Conservation (phyloP, 92 coral and sea anemone species). For the Zoanthus sansibaricus region DNA sequence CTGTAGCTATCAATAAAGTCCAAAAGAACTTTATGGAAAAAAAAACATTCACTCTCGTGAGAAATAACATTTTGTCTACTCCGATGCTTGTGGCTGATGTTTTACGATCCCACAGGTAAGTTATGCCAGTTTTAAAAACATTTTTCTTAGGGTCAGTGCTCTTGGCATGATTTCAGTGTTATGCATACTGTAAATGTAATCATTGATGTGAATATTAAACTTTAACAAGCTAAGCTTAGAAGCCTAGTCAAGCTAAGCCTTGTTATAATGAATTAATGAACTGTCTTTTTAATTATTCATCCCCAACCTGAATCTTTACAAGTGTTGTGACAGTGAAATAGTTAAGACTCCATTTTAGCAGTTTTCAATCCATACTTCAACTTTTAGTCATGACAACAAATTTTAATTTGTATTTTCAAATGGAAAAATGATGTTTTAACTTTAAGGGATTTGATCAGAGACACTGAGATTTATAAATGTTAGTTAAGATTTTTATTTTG, state of each 20-base stretch:
- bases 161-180: neutral
- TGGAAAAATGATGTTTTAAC: constrained; percentile 12
- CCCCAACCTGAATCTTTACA: neutral
- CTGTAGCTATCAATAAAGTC: too few relatives aligned
- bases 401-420: neutral
- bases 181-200: neutral
- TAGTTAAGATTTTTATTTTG: neutral
- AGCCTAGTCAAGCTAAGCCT: neutral
- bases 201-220: neutral
- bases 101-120: constrained; percentile 62
- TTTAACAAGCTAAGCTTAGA: constrained; percentile 5
- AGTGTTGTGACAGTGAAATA: neutral
- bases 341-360: neutral
- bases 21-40: too few relatives aligned
- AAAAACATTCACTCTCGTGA: too few relatives aligned
- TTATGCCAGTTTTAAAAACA: neutral
- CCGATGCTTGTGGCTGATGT: too few relatives aligned
- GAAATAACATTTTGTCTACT: too few relatives aligned
- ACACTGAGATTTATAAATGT: neutral
- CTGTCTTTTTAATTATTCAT: neutral
- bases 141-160: neutral
- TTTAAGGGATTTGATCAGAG: neutral
- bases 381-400: neutral
- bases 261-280: neutral
- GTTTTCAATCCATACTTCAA: too few relatives aligned